A percentile compares a stretch with the other conserved stretches of the same genome.
Evolutionary conservation across 2,797 vertebrate species (phyloP).

Genomic region (Hoplostethus atlanticus): DNA sequence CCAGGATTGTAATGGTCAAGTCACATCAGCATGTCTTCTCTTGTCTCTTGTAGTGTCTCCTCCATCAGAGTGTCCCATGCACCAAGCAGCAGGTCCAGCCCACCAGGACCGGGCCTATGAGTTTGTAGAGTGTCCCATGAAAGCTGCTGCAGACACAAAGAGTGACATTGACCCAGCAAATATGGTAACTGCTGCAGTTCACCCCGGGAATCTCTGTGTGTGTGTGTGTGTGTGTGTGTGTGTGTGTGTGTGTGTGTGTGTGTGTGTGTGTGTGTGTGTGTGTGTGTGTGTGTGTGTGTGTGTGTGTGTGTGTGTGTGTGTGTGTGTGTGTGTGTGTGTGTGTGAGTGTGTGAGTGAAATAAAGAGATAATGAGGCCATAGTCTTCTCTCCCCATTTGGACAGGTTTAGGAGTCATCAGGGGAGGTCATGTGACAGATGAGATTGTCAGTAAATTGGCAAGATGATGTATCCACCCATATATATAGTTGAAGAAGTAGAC

Average conservation of each 20-base stretch:
- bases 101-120: constrained; percentile 94
- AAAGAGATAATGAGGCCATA: too few species aligned
- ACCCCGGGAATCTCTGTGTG: not conserved
- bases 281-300: not conserved
- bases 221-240: not conserved
- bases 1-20: not conserved
- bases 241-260: not conserved
- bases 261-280: not conserved
- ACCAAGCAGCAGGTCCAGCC: constrained; percentile 77
- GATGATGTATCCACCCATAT: too few species aligned
- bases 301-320: not conserved
- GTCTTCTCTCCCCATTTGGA: too few species aligned
- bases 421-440: too few species aligned
- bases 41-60: constrained; percentile 50
- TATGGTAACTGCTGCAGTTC: constrained; percentile 84
- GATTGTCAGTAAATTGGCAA: too few species aligned
- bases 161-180: constrained; percentile 92
- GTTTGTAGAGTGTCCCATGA: constrained; percentile 91
- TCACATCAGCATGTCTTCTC: not conserved
- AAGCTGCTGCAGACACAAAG: constrained; percentile 54
- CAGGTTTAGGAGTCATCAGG: too few species aligned
- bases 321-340: not conserved
- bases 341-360: too few species aligned
- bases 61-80: constrained; percentile 65
- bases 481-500: too few species aligned